Evolutionary conservation across 1,140 invertebrate species (phyloP).

Genomic region (Drosophila pruinosa): DNA sequence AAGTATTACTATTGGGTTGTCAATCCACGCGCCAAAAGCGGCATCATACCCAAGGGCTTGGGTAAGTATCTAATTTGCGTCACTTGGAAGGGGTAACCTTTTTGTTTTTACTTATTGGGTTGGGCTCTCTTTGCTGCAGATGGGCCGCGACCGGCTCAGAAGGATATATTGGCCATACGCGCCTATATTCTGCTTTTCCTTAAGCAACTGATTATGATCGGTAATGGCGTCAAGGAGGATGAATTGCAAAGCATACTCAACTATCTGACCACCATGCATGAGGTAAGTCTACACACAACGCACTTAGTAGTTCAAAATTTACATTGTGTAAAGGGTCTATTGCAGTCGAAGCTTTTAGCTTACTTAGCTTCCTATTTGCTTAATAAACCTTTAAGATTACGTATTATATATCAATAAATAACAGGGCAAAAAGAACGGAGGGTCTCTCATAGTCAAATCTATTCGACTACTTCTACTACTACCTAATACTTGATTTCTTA

Average conservation of each 20-base stretch:
- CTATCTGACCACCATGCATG: constrained; percentile 98
- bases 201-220: constrained; percentile 98
- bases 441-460: too few species aligned
- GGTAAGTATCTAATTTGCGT: constrained; percentile 86
- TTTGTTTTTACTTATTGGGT: neutral
- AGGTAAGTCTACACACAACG: constrained; percentile 85
- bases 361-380: too few species aligned
- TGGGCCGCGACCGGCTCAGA: constrained; percentile 95
- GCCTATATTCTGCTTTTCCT: constrained; percentile 97
- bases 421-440: too few species aligned
- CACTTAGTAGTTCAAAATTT: too few species aligned
- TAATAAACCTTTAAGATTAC: too few species aligned
- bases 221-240: constrained; percentile 98
- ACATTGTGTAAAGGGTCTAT: too few species aligned
- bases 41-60: constrained; percentile 96
- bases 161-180: constrained; percentile 96
- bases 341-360: too few species aligned
- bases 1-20: constrained; percentile 99
- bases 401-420: too few species aligned
- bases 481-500: too few species aligned
- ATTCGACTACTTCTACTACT: too few species aligned
- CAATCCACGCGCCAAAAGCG: constrained; percentile 96
- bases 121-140: constrained; percentile 85
- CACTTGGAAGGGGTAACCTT: too few species aligned
- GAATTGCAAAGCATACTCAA: constrained; percentile 99